Base-by-base conservation (phyloP, 2,888 invertebrate species). In the Xestia ashworthii region DNA sequence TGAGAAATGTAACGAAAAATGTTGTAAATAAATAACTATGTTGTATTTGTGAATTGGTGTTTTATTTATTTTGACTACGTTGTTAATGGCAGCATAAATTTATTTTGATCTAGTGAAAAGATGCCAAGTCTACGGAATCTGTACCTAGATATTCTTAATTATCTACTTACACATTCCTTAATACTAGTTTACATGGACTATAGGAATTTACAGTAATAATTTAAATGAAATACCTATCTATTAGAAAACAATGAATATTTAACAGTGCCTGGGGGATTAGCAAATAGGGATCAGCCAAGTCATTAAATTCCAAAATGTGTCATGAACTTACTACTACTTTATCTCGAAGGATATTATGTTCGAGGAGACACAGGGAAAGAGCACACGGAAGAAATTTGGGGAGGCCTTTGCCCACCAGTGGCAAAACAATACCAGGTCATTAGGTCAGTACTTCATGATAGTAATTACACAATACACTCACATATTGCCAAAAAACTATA, bases 91-190 rank as follows among this genome's bases (percentile, higher is more conserved):
- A 38, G 25, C 74, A 64, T 78, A 58, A 14, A 79, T 79, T 84
- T 78, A 83, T 78, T 69, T 85, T 72, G 55, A 77, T 80, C 73
- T 62, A 67, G 71, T 75, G 74, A 87, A 75, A 32, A 66, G 79
- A 60, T 86, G 87, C 87, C 80, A 86, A 86, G 85, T 87, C 82
- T 84, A 76, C 81, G 62, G 69, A 76, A 60, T 84, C n/a, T 81
- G 71, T 55, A 71, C 53, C 5, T 58, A 68, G 71, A 69, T 74
- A 75, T 76, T 83, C 50, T 25, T 65, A 84, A 82, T 84, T 76
- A 84, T 74, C 48, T 50, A n/a, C n/a, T n/a, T n/a, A 80, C 60
- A 70, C 65, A 71, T 82, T 84, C 76, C 55, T 62, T 44, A 44
- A n/a, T 32, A 60, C 65, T n/a, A n/a, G 44, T 44, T 66, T 25